These are phyloP conservation scores for Centrocercus urophasianus DNA, from an alignment of 2,113 vertebrate species.

Conservation along the genomic window DNA sequence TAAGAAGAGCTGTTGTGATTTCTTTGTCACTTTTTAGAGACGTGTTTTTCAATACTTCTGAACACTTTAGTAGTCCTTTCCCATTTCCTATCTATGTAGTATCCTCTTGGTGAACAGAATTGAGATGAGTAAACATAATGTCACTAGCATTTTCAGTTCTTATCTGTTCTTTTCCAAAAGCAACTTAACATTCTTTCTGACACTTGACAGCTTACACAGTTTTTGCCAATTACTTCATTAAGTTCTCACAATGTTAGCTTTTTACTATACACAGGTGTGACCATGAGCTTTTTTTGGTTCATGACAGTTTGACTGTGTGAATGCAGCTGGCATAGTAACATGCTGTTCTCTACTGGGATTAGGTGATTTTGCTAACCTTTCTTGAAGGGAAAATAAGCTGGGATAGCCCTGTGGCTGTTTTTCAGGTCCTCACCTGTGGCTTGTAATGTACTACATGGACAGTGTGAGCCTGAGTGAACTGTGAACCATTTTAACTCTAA, in stretches of 20 bases:
- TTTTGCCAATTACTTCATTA: neutral
- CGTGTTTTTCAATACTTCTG: neutral
- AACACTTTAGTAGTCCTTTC: neutral
- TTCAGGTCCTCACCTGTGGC: neutral
- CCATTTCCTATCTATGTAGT: neutral
- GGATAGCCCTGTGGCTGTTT: neutral
- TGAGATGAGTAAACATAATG: neutral
- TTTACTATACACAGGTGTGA: neutral
- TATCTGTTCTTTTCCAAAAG: neutral
- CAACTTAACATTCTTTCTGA: neutral
- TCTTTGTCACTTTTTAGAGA: neutral
- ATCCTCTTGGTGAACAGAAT: neutral
- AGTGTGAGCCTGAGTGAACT: neutral
- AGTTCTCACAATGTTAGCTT: neutral
- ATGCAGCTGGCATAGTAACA: neutral
- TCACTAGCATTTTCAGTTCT: neutral
- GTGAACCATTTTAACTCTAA: neutral
- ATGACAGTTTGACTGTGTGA: neutral
- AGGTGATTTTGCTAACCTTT: neutral
- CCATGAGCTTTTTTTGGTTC: neutral
- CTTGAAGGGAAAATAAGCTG: neutral
- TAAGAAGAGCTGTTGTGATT: neutral
- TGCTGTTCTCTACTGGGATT: neutral
- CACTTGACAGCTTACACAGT: neutral
- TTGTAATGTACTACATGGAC: neutral